phyloP scores from a whole-genome alignment of 2,113 vertebrate species.

The Gymnarchus niloticus region DNA sequence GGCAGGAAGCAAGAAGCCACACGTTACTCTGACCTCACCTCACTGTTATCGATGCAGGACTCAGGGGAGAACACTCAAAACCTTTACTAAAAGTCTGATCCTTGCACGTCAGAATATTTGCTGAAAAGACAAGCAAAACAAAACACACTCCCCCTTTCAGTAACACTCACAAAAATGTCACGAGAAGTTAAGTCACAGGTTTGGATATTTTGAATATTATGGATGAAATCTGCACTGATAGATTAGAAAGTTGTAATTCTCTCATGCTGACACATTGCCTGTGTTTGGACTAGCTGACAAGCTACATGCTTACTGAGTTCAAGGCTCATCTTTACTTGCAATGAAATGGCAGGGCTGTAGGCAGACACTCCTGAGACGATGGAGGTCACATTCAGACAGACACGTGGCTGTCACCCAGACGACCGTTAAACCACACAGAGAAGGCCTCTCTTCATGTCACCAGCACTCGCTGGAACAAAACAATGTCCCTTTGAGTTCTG shows the following conservation, averaged over 20 bases:
- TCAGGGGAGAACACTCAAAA: background rate
- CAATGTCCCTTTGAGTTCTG: background rate
- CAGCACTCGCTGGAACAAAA: background rate
- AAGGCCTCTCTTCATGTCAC: background rate
- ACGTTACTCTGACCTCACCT: background rate
- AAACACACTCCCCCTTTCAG: background rate
- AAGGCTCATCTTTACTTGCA: background rate
- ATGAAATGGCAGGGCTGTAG: background rate
- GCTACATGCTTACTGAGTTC: background rate
- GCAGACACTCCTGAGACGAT: background rate
- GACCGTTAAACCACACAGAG: background rate
- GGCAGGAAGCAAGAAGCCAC: background rate
- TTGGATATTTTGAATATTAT: background rate
- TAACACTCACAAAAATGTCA: background rate
- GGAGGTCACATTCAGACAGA: background rate
- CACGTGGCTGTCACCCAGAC: background rate
- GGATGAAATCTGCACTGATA: too few species aligned
- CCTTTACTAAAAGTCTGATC: background rate
- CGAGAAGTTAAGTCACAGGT: background rate
- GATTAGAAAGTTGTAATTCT: background rate
- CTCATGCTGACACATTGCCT: background rate
- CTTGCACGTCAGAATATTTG: background rate
- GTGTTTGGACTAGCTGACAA: background rate
- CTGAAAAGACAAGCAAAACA: background rate
- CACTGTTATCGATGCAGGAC: background rate